Percentiles rank a stretch among this genome's conserved stretches.
Evolutionary conservation across 1,140 invertebrate species (phyloP).

Genomic region (Eciton burchellii): DNA sequence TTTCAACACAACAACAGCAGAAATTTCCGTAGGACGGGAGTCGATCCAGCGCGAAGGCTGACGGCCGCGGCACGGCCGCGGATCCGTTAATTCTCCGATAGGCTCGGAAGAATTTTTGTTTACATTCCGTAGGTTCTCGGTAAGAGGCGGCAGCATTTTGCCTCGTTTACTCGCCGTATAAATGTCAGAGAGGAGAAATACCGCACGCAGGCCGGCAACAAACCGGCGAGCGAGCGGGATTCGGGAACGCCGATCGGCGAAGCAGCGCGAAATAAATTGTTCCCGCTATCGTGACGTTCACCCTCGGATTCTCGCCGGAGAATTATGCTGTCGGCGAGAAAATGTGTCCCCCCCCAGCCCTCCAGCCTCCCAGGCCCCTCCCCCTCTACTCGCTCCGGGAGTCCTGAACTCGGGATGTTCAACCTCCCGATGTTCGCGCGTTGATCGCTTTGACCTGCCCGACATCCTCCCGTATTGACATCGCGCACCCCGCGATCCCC

Average conservation of each 20-base stretch:
- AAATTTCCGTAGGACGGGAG: neutral
- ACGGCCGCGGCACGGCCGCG: neutral
- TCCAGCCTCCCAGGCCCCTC: too few relatives aligned
- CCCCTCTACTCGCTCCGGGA: too few relatives aligned
- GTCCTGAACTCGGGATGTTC: too few relatives aligned
- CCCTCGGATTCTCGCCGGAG: neutral
- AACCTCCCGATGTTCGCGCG: too few relatives aligned
- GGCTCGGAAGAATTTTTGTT: constrained; percentile 27
- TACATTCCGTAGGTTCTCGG: constrained; percentile 23
- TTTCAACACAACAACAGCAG: too few relatives aligned
- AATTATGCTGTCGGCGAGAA: neutral
- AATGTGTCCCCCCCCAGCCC: too few relatives aligned
- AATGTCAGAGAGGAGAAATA: constrained; percentile 42
- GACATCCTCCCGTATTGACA: too few relatives aligned
- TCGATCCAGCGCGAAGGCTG: neutral
- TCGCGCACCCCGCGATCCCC: too few relatives aligned
- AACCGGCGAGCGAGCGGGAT: neutral
- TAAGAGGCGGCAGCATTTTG: neutral
- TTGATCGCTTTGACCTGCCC: too few relatives aligned
- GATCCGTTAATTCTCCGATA: constrained; percentile 6
- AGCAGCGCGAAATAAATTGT: constrained; percentile 3
- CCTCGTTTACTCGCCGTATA: constrained; percentile 31
- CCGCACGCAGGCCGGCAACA: constrained; percentile 6
- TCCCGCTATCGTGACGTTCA: neutral
- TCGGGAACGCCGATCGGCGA: neutral